Base-by-base conservation (phyloP, 2,797 vertebrate genomes). In the Calcarius lapponicus region DNA sequence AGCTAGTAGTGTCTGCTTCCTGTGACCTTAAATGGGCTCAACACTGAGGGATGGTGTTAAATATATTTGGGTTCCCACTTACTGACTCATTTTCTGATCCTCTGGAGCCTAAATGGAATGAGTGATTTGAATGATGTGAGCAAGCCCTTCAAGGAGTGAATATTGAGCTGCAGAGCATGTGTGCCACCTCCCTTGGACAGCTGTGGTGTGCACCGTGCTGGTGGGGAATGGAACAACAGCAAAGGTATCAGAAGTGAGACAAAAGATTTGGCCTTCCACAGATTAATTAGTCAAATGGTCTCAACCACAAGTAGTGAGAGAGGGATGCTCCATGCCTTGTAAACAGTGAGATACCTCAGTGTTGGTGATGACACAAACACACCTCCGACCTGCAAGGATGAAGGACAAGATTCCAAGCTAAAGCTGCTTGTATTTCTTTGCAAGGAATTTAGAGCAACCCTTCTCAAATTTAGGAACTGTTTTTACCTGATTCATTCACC, bases 121-220 rank as follows among this genome's bases (percentile, higher is more conserved):
- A 26, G 28, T n/a, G 60, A 36, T 58, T 38, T 36, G 74, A 58
- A n/a, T 34, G 45, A 50, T 32, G 45, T 0, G 8, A 36, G 9
- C 26, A 25, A 31, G 56, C 2, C 1, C 45, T 60, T 9, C 17
- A 57, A 86, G 45, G n/a, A 50, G 20, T 25, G 65, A 58, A 7
- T 47, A 58, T 0, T 2, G 64, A 31, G 67, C 9, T 21, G 13
- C 1, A 21, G 40, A 43, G 43, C 48, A 6, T 3, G 5, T 8
- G 22, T 2, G 4, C 50, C 50, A 26, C 34, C 32, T 69, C 31
- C 17, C 28, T 31, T 54, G 57, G 62, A 22, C 25, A 58, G 40
- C 12, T 78, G 64, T 34, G 40, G 14, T 31, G 19, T n/a, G 47
- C 5, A 11, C 17, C 1, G 7, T 29, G 17, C 48, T 54, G 43